Evolutionary conservation across 2,113 vertebrate species (phyloP), one percentile per base, ranked within the genome.

Genomic region (Hylia prasina): DNA sequence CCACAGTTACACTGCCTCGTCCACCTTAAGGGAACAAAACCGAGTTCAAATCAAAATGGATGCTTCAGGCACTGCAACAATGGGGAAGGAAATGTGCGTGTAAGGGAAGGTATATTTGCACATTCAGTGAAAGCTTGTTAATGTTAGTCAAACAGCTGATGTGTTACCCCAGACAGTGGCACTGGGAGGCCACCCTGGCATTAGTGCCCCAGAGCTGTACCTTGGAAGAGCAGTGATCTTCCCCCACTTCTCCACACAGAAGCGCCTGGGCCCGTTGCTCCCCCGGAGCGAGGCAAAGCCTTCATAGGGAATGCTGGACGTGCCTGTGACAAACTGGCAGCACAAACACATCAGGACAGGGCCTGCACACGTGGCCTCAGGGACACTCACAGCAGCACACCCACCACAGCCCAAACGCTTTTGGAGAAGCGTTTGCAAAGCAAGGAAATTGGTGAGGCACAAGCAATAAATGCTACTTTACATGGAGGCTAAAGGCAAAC

Each of bases 201-300:
- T 2, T 1, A 27, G 50, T 11, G 33, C 4, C 64, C 17, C 63
- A 25, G 7, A 23, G 47, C 14, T 56, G 90, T 98, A 99, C 99
- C 99, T 99, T 96, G 99, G 99, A 95, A 99, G 98, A 90, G 99
- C 99, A 19, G 99, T 99, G 97, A 99, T 99, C 97, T 99, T 99
- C 7, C 99, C 99, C 99, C 99, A 99, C 96, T 99, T 99, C 97
- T 99, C 99, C 84, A 99, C 99, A 42, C 99, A 99, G 98, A 99
- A 99, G 66, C 99, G 98, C 64, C 99, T 98, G 13, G 99, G 99
- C 54, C 99, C 99, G 2, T 99, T 99, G 91, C 99, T 99, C 28
- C 99, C 99, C 56, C 99, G 98, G 3, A 99, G 98, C 68, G 99
- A 99, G 45, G 99, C 99, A 68, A 99, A 99, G 20, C 99, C 99